These are phyloP conservation scores for Cryptotis parvus DNA, from an alignment of 2,113 vertebrate genomes.

Conservation along the genomic window DNA sequence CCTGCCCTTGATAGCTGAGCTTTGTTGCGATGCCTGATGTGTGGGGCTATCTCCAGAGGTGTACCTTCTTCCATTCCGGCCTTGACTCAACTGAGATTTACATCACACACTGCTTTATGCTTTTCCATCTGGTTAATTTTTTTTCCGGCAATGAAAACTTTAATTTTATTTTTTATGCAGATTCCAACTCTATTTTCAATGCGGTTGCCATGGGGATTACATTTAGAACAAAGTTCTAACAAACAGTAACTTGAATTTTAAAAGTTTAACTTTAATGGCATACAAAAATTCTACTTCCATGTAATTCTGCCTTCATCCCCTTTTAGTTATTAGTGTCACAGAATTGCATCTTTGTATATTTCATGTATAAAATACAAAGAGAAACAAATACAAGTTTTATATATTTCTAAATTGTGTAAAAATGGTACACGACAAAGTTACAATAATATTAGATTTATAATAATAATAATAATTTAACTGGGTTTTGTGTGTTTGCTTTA, in stretches of 20 bases:
- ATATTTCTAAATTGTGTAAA: background rate
- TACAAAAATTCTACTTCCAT: background rate
- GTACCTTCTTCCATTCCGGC: background rate
- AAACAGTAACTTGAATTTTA: background rate
- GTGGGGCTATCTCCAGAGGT: background rate
- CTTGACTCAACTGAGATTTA: background rate
- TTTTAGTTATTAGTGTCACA: background rate
- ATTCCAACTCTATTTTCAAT: background rate
- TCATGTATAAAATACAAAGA: background rate
- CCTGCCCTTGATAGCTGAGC: background rate
- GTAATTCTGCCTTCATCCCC: background rate
- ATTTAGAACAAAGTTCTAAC: background rate
- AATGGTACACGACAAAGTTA: background rate
- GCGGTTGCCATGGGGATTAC: background rate
- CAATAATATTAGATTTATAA: background rate
- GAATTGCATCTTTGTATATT: background rate
- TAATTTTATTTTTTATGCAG: background rate
- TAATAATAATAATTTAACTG: too few species aligned
- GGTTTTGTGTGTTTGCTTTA: too few species aligned
- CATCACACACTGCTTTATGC: background rate
- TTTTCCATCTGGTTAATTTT: background rate
- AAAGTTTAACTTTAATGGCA: background rate
- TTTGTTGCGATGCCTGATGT: background rate
- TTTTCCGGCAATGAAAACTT: background rate
- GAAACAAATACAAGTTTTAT: background rate